These are phyloP conservation scores for Phortica variegata DNA, from an alignment of 1,140 invertebrate genomes.

Conservation along the genomic window DNA sequence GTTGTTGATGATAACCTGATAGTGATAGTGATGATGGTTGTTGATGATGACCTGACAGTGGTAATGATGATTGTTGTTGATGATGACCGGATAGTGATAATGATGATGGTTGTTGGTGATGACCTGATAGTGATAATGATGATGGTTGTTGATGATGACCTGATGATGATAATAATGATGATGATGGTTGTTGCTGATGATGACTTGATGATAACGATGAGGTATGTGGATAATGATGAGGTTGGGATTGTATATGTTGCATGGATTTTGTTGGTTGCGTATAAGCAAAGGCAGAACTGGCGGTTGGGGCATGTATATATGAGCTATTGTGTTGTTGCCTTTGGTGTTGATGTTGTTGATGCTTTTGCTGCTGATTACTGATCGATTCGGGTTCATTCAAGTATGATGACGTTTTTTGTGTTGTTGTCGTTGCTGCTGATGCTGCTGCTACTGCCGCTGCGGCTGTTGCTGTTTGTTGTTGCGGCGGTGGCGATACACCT, in stretches of 20 bases:
- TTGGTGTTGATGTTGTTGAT: constrained; percentile 37
- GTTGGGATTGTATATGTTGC: no score
- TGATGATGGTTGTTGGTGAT: neutral
- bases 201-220: no score
- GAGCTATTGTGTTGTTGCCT: constrained; percentile 27
- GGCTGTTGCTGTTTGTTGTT: constrained; percentile 13
- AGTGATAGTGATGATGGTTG: no score
- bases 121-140: neutral
- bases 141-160: neutral
- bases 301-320: neutral
- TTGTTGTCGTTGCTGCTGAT: constrained; percentile 22
- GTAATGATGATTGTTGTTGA: no score
- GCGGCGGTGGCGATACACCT: constrained; percentile 13
- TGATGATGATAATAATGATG: neutral
- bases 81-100: no score
- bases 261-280: no score
- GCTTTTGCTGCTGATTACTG: constrained; percentile 32
- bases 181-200: neutral
- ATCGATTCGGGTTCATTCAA: no score
- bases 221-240: no score
- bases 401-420: no score
- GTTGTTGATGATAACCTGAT: constrained; percentile 12
- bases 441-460: constrained; percentile 4
- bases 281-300: no score
- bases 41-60: no score